These are phyloP conservation scores for Popillia japonica DNA, from an alignment of 1,140 invertebrate species.

Conservation along the genomic window DNA sequence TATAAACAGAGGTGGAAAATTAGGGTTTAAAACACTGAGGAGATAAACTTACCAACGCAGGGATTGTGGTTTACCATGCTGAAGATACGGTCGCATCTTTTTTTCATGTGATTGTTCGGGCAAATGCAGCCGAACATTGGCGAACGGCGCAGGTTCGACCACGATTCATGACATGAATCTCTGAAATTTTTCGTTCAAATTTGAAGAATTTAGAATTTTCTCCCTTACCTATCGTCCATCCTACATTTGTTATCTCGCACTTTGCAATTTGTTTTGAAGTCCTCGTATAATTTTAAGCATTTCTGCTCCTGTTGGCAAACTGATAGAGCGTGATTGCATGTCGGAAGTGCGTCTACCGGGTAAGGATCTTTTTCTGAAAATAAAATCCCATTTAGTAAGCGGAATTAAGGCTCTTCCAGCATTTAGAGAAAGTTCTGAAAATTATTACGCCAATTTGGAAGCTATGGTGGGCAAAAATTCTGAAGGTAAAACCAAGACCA, in stretches of 20 bases:
- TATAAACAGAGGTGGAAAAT: slow-evolving; percentile 1
- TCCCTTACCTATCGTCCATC: slow-evolving; percentile 85
- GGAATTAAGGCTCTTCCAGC: no score
- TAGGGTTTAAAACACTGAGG: background rate
- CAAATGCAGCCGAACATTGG: slow-evolving; percentile 92
- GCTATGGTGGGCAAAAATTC: no score
- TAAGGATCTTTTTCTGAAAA: slow-evolving; percentile 84
- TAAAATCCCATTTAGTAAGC: no score
- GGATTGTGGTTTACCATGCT: slow-evolving; percentile 88
- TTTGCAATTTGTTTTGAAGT: slow-evolving; percentile 87
- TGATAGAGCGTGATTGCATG: slow-evolving; percentile 84
- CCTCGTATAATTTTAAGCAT: slow-evolving; percentile 80
- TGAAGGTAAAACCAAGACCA: no score
- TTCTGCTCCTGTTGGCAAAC: slow-evolving; percentile 80
- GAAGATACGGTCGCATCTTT: slow-evolving; percentile 85
- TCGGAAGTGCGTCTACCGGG: slow-evolving; percentile 83
- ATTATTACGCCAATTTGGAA: no score
- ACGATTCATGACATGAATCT: slow-evolving; percentile 82
- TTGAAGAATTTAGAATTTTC: background rate
- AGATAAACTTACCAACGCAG: slow-evolving; percentile 82
- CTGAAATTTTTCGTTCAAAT: slow-evolving; percentile 61
- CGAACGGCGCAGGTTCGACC: slow-evolving; percentile 81
- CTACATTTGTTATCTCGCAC: slow-evolving; percentile 82
- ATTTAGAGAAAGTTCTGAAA: no score
- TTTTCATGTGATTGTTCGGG: slow-evolving; percentile 87